These are phyloP conservation scores for Drosophila gunungcola DNA, from an alignment of 1,140 invertebrate species.

Conservation along the genomic window DNA sequence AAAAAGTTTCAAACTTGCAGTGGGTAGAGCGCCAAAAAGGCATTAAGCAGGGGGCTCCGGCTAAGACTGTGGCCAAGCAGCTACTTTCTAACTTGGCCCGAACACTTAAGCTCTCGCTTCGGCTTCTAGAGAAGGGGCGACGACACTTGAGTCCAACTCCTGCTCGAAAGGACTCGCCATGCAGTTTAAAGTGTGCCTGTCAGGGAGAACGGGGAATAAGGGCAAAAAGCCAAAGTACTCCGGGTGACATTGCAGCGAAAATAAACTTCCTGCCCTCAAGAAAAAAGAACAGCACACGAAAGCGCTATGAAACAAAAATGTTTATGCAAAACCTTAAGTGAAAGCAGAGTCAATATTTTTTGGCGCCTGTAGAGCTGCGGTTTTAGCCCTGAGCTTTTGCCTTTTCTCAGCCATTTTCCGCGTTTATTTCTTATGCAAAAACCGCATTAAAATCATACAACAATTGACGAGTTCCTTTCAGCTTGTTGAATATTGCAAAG, in stretches of 20 bases:
- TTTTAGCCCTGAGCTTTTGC: slow-evolving; percentile 1
- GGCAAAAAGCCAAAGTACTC: slow-evolving; percentile 9
- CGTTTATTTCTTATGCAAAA: slow-evolving; percentile 68
- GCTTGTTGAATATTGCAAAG: slow-evolving; percentile 17
- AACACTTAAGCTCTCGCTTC: slow-evolving; percentile 58
- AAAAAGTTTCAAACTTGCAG: slow-evolving; percentile 47
- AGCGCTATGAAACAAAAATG: slow-evolving; percentile 69
- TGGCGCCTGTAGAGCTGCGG: slow-evolving; percentile 29
- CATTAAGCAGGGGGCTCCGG: slow-evolving; percentile 2
- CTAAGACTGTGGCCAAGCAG: slow-evolving; percentile 13
- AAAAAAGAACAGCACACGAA: slow-evolving; percentile 11
- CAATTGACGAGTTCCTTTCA: slow-evolving; percentile 32
- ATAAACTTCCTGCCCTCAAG: slow-evolving; percentile 48
- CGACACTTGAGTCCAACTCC: slow-evolving; percentile 31
- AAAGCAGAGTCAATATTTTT: slow-evolving; percentile 62
- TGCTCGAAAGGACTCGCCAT: slow-evolving; percentile 22
- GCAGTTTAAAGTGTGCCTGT: slow-evolving; percentile 50
- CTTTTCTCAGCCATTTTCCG: slow-evolving; percentile 39
- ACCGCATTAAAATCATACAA: slow-evolving; percentile 41
- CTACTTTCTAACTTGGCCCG: slow-evolving; percentile 38
- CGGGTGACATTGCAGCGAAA: slow-evolving; percentile 67
- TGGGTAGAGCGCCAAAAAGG: background rate
- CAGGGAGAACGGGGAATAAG: background rate
- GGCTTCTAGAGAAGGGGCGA: slow-evolving; percentile 31
- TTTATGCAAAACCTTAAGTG: slow-evolving; percentile 72